Evolutionary conservation across 37 sponge, comb jelly and placozoan genomes (phyloP), one percentile per base, ranked within the genome.

Genomic region (Aplysina aerophoba): DNA sequence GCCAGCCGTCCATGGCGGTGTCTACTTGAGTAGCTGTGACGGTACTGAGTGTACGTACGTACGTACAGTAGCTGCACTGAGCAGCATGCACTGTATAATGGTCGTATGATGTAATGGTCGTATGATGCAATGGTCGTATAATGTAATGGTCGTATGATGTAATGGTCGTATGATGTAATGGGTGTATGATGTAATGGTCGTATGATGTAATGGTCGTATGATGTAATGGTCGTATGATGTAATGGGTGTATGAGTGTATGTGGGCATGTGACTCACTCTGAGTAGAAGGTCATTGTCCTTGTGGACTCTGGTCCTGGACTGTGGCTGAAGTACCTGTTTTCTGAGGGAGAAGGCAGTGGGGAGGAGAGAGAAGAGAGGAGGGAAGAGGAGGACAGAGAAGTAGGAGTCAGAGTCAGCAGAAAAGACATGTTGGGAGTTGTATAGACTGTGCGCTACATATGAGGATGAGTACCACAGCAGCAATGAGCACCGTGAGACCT

Each of bases 211-310:
- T n/a, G n/a, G n/a, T n/a, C n/a, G n/a, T n/a, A n/a, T n/a, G n/a
- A n/a, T n/a, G 81, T 80, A 53, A 56, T n/a, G 21, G 24, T 27
- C n/a, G 22, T 53, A 13, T 79, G 37, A n/a, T 25, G 21, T 31
- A 73, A 73, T 13, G 4, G 40, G 2, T 41, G 55, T 36, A 4
- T 54, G 27, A 53, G 21, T 78, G 24, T 8, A 41, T 72, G 35
- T 33, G 1, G 4, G 17, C 41, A 83, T 31, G 2, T 19, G 28
- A 20, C 83, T 88, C 59, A 92, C 91, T 85, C 36, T 65, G 58
- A 57, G 56, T 91, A 91, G 73, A 91, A 94, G 35, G 60, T 54
- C 89, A 94, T 82, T 13, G 83, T 91, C 31, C 95, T 80, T 21
- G 89, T 69, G 0, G 78, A 65, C 59, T 80, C 74, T 44, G 83